Evolutionary conservation across 2,113 vertebrate species (phyloP).

Genomic region (Microtus richardsoni): DNA sequence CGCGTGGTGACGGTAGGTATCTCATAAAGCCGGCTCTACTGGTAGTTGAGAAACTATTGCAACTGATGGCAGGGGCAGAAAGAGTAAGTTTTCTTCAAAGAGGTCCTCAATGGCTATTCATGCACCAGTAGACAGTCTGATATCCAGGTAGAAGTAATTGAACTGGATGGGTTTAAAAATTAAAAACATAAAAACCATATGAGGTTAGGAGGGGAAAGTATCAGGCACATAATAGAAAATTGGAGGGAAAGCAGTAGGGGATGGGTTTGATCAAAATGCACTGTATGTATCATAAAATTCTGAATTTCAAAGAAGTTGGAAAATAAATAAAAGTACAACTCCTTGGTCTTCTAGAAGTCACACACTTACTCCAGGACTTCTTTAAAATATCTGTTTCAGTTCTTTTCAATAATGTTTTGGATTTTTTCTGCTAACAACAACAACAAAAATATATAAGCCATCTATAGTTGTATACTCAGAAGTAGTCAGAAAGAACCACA

Average conservation of each 20-base stretch:
- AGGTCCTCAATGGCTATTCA: not conserved
- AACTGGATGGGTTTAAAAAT: not conserved
- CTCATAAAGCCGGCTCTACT: not conserved
- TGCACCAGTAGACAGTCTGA: not conserved
- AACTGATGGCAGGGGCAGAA: not conserved
- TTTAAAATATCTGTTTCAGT: not conserved
- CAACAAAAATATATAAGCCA: not conserved
- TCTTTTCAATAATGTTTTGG: not conserved
- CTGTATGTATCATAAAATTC: not conserved
- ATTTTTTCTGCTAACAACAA: not conserved
- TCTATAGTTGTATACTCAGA: not conserved
- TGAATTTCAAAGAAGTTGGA: not conserved
- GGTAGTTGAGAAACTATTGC: not conserved
- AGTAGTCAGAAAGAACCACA: conserved; percentile 38
- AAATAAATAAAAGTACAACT: not conserved
- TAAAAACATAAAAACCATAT: not conserved
- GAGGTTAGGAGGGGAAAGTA: not conserved
- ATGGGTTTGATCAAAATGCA: not conserved
- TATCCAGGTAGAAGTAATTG: not conserved
- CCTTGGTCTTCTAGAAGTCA: not conserved
- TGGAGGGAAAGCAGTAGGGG: not conserved
- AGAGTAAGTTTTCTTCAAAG: not conserved
- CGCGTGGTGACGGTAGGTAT: not conserved
- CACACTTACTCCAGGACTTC: not conserved
- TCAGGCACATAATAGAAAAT: not conserved